Conservation (phyloP, 2,888 invertebrate species). For the Plebejus anna region DNA sequence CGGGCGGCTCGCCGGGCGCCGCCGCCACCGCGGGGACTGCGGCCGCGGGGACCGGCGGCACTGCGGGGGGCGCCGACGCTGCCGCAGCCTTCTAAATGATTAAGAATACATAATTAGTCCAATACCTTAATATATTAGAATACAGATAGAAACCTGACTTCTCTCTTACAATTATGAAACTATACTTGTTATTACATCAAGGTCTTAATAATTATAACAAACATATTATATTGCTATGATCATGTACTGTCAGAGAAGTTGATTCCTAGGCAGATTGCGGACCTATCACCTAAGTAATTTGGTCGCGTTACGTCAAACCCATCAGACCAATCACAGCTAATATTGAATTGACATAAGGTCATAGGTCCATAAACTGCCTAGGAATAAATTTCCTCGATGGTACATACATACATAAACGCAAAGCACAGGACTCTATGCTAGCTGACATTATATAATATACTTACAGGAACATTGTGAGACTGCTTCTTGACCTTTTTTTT, state of each 20-base stretch:
- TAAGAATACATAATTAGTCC: background rate
- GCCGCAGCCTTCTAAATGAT: slow-evolving; percentile 34
- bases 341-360: no score
- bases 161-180: no score
- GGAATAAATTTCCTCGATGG: no score
- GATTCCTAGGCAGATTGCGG: no score
- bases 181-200: no score
- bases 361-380: no score
- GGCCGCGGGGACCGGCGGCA: slow-evolving; percentile 49
- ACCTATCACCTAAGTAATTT: no score
- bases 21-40: slow-evolving; percentile 38
- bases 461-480: slow-evolving; percentile 63
- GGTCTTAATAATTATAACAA: no score
- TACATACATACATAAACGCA: background rate
- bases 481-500: slow-evolving; percentile 73
- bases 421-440: background rate
- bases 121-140: background rate
- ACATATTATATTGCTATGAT: no score
- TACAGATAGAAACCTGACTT: background rate
- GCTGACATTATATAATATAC: slow-evolving; percentile 37
- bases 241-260: no score
- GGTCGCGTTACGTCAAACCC: no score
- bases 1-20: slow-evolving; percentile 41
- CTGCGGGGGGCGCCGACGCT: slow-evolving; percentile 45
- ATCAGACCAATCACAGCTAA: no score